Conservation (phyloP, 2,113 vertebrate genomes). For the Mungos mungo region DNA sequence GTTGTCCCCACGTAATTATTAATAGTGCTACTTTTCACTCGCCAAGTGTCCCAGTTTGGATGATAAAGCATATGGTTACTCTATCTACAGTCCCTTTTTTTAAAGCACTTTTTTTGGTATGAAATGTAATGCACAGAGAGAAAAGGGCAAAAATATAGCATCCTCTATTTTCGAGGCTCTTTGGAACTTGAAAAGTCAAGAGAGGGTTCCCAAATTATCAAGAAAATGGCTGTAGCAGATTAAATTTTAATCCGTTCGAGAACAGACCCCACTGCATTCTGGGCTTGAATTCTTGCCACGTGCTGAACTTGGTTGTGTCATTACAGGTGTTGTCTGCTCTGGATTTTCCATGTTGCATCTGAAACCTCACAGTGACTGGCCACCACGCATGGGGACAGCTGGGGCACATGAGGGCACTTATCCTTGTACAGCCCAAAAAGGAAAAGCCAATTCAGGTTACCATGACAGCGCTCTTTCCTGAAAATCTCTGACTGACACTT, state of each 20-base stretch:
- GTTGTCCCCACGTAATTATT: constrained; percentile 32
- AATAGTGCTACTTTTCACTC: constrained; percentile 52
- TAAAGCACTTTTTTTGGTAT: background rate
- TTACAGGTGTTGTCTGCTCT: background rate
- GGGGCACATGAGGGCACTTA: constrained; percentile 39
- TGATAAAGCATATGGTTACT: constrained; percentile 62
- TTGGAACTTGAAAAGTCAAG: constrained; percentile 64
- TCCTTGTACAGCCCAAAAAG: background rate
- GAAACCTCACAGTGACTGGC: background rate
- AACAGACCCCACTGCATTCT: background rate
- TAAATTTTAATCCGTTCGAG: constrained; percentile 71
- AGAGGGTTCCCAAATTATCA: constrained; percentile 68
- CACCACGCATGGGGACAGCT: background rate
- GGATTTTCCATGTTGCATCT: constrained; percentile 38
- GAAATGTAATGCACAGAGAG: constrained; percentile 49
- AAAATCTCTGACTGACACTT: constrained; percentile 75
- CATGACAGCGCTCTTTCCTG: constrained; percentile 71
- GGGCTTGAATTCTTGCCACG: constrained; percentile 1
- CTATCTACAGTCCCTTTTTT: constrained; percentile 13
- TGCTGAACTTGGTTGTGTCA: background rate
- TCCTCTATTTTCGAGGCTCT: constrained; percentile 57
- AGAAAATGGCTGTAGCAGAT: constrained; percentile 68
- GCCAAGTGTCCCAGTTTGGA: constrained; percentile 56
- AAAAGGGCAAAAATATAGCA: constrained; percentile 55
- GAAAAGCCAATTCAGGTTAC: constrained; percentile 51